Conservation (phyloP, 2,797 vertebrate species). For the Psittacula derbiana region DNA sequence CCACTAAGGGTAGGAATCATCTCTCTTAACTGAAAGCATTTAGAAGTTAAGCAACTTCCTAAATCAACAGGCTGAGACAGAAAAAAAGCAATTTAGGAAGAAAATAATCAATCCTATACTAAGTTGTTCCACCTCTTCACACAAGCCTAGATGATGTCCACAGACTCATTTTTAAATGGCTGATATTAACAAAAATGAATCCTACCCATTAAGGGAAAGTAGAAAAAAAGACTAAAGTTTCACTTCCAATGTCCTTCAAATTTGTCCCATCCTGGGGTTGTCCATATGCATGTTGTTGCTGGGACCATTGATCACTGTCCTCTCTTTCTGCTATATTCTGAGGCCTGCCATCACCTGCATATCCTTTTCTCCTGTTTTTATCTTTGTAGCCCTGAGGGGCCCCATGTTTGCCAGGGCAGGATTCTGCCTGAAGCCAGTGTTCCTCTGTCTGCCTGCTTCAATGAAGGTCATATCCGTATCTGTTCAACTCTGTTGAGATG, state of each 20-base stretch:
- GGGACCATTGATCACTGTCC: background rate
- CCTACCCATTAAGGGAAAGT: background rate
- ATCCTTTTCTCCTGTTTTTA: background rate
- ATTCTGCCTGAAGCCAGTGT: background rate
- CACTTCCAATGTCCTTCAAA: background rate
- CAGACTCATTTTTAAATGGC: background rate
- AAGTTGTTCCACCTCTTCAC: background rate
- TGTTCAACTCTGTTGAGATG: background rate
- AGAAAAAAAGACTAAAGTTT: background rate
- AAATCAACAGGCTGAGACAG: background rate
- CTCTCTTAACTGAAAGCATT: background rate
- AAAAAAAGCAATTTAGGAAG: background rate
- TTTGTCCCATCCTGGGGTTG: background rate
- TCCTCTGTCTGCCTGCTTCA: background rate
- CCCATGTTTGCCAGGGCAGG: accelerated
- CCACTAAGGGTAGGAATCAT: background rate
- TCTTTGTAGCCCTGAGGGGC: background rate
- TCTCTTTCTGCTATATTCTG: background rate
- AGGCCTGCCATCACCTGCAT: background rate
- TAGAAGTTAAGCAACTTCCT: background rate
- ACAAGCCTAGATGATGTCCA: background rate
- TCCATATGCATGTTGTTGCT: background rate
- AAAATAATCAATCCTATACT: background rate
- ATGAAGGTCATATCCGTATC: background rate
- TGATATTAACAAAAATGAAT: background rate